Evolutionary conservation across 2,888 invertebrate species (phyloP).

Genomic region (Sphaerophoria rueppellii): DNA sequence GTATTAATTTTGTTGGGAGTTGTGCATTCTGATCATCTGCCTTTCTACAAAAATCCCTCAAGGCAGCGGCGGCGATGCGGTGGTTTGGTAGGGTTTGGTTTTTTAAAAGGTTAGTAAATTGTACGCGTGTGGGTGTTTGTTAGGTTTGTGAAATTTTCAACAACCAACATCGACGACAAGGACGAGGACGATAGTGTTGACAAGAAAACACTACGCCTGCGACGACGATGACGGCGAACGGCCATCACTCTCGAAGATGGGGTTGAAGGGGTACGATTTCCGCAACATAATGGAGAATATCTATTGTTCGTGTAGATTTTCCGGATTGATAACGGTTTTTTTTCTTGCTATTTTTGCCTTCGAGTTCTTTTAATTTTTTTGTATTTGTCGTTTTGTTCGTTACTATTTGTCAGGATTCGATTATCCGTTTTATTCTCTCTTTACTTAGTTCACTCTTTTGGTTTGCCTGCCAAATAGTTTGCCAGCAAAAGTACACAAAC

Average conservation of each 20-base stretch:
- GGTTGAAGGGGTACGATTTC: constrained; percentile 56
- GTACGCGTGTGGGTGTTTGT: constrained; percentile 16
- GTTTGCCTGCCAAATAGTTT: constrained; percentile 63
- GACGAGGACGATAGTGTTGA: not conserved
- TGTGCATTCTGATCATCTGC: constrained; percentile 55
- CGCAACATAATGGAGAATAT: constrained; percentile 64
- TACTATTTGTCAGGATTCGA: constrained; percentile 70
- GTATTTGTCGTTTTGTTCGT: constrained; percentile 27
- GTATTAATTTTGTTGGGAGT: constrained; percentile 21
- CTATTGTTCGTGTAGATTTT: constrained; percentile 72
- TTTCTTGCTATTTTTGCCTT: constrained; percentile 37
- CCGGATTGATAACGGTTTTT: constrained; percentile 67
- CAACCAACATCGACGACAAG: not conserved
- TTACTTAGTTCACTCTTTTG: constrained; percentile 19
- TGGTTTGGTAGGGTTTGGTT: not conserved
- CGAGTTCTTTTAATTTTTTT: not conserved
- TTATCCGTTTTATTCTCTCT: constrained; percentile 56
- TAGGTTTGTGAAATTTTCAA: constrained; percentile 49
- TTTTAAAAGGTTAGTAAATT: not conserved
- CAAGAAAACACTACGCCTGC: too few species aligned
- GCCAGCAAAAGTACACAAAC: constrained; percentile 47
- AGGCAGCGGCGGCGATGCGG: not conserved
- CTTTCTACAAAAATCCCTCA: constrained; percentile 31
- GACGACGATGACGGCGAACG: constrained; percentile 10
- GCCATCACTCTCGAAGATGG: constrained; percentile 4